Evolutionary conservation across 2,113 vertebrate species (phyloP).

Genomic region (Varanus komodoensis): DNA sequence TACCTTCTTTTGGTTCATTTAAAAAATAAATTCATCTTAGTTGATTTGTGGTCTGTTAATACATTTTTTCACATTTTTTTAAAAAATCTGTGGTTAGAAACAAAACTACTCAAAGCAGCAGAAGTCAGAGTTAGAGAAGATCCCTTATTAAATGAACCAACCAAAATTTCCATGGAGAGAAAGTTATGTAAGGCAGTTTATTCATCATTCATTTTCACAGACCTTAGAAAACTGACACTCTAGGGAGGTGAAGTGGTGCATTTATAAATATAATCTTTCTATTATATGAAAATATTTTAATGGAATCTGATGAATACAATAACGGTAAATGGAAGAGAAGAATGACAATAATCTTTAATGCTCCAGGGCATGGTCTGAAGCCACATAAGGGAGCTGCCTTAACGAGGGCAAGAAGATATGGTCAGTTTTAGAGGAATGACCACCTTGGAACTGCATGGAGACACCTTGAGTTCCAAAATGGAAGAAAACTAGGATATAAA

Average conservation of each 20-base stretch:
- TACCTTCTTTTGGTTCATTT: not conserved
- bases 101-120: not conserved
- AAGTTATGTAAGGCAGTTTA: constrained; percentile 41
- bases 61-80: not conserved
- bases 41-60: not conserved
- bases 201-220: constrained; percentile 42
- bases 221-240: not conserved
- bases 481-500: too few species aligned
- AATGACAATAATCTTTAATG: not conserved
- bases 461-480: too few species aligned
- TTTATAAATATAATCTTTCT: not conserved
- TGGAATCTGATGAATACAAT: not conserved
- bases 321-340: not conserved
- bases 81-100: not conserved
- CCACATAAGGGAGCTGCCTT: too few species aligned
- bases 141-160: constrained; percentile 52
- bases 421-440: too few species aligned
- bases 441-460: too few species aligned
- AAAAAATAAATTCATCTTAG: not conserved
- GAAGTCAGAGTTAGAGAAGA: constrained; percentile 48
- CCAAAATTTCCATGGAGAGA: constrained; percentile 37
- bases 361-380: too few species aligned
- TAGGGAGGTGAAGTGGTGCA: not conserved
- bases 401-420: too few species aligned
- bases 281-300: not conserved